Evolutionary conservation across 2,797 vertebrate species (phyloP), one percentile per base, ranked within the genome.

Genomic region (Mormyrops boulengeri): DNA sequence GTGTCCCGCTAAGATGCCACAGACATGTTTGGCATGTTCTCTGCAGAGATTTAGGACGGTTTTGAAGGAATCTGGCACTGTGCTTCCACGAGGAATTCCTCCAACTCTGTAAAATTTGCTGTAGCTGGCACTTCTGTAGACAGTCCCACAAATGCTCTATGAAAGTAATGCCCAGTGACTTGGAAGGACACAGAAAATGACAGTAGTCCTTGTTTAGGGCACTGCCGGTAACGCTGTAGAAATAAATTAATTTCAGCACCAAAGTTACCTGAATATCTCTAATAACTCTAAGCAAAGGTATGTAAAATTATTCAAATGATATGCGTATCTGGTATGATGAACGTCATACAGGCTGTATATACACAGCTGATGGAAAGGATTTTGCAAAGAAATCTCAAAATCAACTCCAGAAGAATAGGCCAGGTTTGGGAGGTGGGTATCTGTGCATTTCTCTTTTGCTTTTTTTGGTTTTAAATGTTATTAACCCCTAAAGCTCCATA

Each of bases 11-110:
- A 77, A 1, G 69, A 41, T 41, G 69, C 14, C 73, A 44, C 17
- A 44, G 73, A 80, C 73, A 41, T 80, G 73, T 44, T 80, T 80
- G 73, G 73, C 73, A 80, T 80, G 73, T 38, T 41, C 73, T 80
- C 34, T 6, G 2, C 14, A 44, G 73, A 80, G 73, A 80, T 44
- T 80, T 80, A 80, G 73, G 73, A 44, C 0, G 34, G 38, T 80
- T 80, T 80, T 80, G 73, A 80, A 80, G 14, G 38, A 44, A 80
- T 80, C 30, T 69, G 62, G 62, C 62, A 34, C 62, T 11, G 26
- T 30, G 11, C 69, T 77, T 77, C 69, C 12, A 0, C 34, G 6
- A 77, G 69, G 30, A 77, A 41, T 77, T 80, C 73, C 34, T 80
- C 73, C 38, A 80, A 80, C 34, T 44, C 34, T 17, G 69, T 77